phyloP scores from a whole-genome alignment of 2,888 invertebrate species.

The Ferrisia virgata region DNA sequence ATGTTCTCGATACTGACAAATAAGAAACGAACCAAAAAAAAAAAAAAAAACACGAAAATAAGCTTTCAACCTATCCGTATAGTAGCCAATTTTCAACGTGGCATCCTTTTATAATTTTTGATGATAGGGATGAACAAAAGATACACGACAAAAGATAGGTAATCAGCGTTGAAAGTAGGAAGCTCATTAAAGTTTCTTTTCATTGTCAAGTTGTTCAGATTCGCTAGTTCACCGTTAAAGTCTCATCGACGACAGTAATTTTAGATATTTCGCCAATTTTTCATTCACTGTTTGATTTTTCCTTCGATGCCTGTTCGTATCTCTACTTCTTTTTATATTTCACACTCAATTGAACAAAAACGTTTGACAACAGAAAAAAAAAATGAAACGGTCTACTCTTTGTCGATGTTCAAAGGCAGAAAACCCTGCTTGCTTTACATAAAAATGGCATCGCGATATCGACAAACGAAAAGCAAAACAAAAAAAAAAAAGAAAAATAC shows the following conservation, averaged over 20 bases:
- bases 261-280: not conserved
- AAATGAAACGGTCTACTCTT: not conserved
- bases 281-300: not conserved
- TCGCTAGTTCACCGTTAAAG: not conserved
- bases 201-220: not conserved
- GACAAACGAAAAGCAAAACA: no score
- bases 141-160: not conserved
- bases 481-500: not conserved
- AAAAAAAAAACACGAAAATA: not conserved
- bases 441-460: not conserved
- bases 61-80: not conserved
- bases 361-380: not conserved
- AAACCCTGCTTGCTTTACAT: not conserved
- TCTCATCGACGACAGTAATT: not conserved
- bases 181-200: not conserved
- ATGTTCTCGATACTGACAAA: not conserved
- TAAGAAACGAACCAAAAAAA: not conserved
- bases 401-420: not conserved
- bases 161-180: not conserved
- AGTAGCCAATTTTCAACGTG: not conserved
- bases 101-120: not conserved
- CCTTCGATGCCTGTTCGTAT: not conserved
- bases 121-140: not conserved
- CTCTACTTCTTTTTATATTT: not conserved
- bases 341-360: not conserved